phyloP scores from a whole-genome alignment of 2,888 invertebrate species.

The Holacanthella duospinosa region DNA sequence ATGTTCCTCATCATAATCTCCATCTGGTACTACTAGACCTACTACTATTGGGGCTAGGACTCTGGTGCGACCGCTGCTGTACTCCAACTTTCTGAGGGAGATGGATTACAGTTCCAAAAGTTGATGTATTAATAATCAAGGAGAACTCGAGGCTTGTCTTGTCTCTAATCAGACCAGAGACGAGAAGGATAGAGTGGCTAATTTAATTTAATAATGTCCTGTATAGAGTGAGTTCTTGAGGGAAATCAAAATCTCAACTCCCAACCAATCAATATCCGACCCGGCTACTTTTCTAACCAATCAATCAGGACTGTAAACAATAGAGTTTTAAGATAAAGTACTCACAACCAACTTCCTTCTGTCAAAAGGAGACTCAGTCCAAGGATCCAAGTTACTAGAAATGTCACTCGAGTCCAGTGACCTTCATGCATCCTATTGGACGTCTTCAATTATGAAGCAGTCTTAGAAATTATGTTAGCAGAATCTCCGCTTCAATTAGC shows the following conservation, averaged over 20 bases:
- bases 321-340: background rate
- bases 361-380: background rate
- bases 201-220: background rate
- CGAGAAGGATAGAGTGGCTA: background rate
- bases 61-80: too few relatives aligned
- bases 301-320: background rate
- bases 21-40: background rate
- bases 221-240: background rate
- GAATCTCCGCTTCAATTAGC: too few relatives aligned
- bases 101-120: background rate
- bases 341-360: background rate
- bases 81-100: background rate
- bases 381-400: too few relatives aligned
- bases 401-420: background rate
- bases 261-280: background rate
- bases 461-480: too few relatives aligned
- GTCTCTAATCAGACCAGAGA: background rate
- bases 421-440: background rate
- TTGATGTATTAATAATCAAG: background rate
- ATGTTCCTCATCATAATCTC: conserved; percentile 4
- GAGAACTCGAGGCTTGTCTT: background rate
- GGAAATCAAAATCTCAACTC: background rate
- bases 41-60: too few relatives aligned
- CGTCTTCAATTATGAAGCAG: background rate
- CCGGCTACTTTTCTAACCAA: background rate